Base-by-base conservation (phyloP, 1,140 invertebrate genomes). In the Tetraneura akinire region DNA sequence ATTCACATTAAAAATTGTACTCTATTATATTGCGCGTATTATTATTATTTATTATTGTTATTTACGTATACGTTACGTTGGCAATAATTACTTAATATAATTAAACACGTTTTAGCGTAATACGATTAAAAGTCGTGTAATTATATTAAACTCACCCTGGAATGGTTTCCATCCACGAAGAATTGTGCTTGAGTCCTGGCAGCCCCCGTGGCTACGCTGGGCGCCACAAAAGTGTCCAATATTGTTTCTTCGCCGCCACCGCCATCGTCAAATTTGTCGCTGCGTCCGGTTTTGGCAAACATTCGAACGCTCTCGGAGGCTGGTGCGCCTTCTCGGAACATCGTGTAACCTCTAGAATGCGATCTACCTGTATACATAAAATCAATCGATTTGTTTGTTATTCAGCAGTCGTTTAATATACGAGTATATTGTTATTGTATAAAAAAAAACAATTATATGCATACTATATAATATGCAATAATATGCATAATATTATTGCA, bases 101-200 rank as follows among this genome's bases (percentile, higher is more conserved):
- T n/a, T n/a, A n/a, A n/a, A n/a, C n/a, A n/a, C n/a, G n/a, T n/a
- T n/a, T n/a, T n/a, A n/a, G n/a, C n/a, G n/a, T n/a, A n/a, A n/a
- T n/a, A n/a, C n/a, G n/a, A n/a, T n/a, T n/a, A n/a, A n/a, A n/a
- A n/a, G n/a, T 37, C 8, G 32, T 37, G 8, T 37, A 37, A 4
- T 37, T 4, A 4, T 37, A 4, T 37, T 37, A 37, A 37, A 85
- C 86, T 88, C 86, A 93, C 92, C 86, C 88, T 88, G 10, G 94
- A 94, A 87, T 96, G 94, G 86, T 94, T 94, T 80, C 93, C 93
- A 85, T 96, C 94, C n/a, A 95, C 91, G 84, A 96, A 94, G 84
- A 96, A 93, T 83, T 93, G 90, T 0, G 93, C 89, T 83, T 94
- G 91, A 29, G 93, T 92, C 60, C 90, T 87, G 1, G 94, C 94